Percentiles rank a stretch among this genome's conserved stretches.
Evolutionary conservation across 2,797 vertebrate species (phyloP).

Genomic region (Danio albolineatus): DNA sequence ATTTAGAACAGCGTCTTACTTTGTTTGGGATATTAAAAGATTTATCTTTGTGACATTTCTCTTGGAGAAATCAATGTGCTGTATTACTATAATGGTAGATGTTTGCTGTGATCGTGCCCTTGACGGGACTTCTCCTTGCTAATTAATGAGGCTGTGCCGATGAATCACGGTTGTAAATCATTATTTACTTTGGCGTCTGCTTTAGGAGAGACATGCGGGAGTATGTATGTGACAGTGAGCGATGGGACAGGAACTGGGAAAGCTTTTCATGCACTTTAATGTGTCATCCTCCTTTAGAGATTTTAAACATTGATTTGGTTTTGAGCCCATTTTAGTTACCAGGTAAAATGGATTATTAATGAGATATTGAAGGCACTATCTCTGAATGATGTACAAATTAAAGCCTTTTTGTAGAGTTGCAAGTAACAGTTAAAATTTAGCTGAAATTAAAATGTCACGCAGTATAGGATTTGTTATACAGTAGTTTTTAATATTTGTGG

Average conservation of each 20-base stretch:
- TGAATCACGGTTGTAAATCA: constrained; percentile 57
- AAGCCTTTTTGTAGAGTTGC: too few species aligned
- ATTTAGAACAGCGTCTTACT: background rate
- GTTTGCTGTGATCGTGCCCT: constrained; percentile 44
- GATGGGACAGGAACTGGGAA: constrained; percentile 32
- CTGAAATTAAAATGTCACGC: background rate
- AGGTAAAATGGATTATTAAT: constrained; percentile 1
- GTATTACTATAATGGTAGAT: constrained; percentile 40
- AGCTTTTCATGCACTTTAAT: constrained; percentile 19
- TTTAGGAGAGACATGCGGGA: background rate
- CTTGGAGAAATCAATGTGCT: constrained; percentile 20
- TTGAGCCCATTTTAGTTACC: background rate
- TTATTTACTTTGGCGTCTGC: constrained; percentile 45
- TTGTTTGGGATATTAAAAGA: background rate
- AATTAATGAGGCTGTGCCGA: constrained; percentile 52
- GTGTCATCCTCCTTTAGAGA: background rate
- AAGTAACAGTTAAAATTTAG: background rate
- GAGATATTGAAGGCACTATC: background rate
- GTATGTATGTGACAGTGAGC: constrained; percentile 18
- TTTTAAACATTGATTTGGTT: background rate
- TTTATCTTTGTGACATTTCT: constrained; percentile 49
- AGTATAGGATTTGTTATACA: background rate
- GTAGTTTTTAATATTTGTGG: background rate
- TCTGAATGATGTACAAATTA: background rate
- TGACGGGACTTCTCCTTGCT: constrained; percentile 40